These are phyloP conservation scores for Anoplophora glabripennis DNA, from an alignment of 1,140 invertebrate species.

Conservation along the genomic window DNA sequence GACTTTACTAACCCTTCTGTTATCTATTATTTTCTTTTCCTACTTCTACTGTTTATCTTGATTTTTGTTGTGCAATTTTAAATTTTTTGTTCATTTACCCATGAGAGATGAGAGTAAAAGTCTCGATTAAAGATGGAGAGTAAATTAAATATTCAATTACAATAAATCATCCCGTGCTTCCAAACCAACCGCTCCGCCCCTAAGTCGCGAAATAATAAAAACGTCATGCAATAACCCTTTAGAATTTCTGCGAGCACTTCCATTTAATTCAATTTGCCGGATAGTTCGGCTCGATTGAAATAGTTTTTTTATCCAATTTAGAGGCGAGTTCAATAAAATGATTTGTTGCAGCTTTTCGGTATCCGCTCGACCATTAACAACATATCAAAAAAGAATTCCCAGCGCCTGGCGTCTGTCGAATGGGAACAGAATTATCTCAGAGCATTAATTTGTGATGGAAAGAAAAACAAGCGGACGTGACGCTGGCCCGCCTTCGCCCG, in stretches of 20 bases:
- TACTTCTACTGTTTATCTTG: no score
- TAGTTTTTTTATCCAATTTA: conserved; percentile 3
- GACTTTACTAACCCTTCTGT: no score
- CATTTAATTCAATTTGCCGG: background rate
- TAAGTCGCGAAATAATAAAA: no score
- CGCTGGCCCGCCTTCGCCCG: background rate
- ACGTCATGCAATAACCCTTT: background rate
- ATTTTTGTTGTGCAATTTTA: no score
- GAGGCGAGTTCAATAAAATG: conserved; percentile 6
- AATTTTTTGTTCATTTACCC: no score
- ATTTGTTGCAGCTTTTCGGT: conserved; percentile 7
- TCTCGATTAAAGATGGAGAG: no score
- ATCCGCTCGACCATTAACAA: conserved; percentile 8
- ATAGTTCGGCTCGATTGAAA: conserved; percentile 3
- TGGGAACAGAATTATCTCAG: conserved; percentile 3
- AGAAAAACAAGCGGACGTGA: conserved; percentile 12
- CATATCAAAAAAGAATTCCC: conserved; percentile 11
- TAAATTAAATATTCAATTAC: no score
- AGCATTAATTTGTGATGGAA: conserved; percentile 3
- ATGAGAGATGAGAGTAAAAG: no score
- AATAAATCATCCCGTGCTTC: no score
- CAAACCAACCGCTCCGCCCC: no score
- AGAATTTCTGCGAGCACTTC: background rate
- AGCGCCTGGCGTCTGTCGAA: conserved; percentile 4
- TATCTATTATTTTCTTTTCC: no score